Evolutionary conservation across 2,113 vertebrate genomes (phyloP), one percentile per base, ranked within the genome.

Genomic region (human): DNA sequence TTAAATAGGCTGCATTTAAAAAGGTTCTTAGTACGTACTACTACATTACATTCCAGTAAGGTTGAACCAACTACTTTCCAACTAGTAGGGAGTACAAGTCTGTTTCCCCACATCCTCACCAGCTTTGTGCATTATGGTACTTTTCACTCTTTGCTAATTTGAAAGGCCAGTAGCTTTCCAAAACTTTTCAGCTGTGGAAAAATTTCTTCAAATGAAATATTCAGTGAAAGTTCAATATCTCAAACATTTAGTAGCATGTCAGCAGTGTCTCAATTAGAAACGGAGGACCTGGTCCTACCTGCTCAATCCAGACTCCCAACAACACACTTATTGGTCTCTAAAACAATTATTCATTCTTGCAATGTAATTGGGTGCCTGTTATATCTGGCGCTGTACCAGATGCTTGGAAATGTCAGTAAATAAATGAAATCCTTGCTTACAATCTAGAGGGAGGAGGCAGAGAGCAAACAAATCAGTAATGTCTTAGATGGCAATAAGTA

Each of bases 201-300:
- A 14, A 6, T 92, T 75, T 87, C 32, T 95, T 95, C 55, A 93
- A 72, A 76, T 79, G 50, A 95, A 85, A 79, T 50, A 50, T 38
- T 78, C 76, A 80, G 18, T 20, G 11, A 70, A 79, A 48, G 3
- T 90, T 94, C 23, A 97, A 10, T 48, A 57, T 89, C 8, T 3
- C 32, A 89, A 45, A 38, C 17, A 82, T 78, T 85, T 86, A 76
- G 66, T 38, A 17, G 12, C 23, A 27, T 52, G 66, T 32, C 14
- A 81, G 5, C 43, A 80, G 32, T 82, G 11, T 86, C 72, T 90
- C 18, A 20, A 0, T 48, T 68, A 80, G 25, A 12, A 94, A 32
- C 38, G 45, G 64, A n/a, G 50, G 38, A 57, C 20, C 35, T 48
- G 23, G 73, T 70, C 18, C 50, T 55, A 61, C 70, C 61, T 93